phyloP scores from a whole-genome alignment of 2,113 vertebrate genomes.

The Apaloderma vittatum region DNA sequence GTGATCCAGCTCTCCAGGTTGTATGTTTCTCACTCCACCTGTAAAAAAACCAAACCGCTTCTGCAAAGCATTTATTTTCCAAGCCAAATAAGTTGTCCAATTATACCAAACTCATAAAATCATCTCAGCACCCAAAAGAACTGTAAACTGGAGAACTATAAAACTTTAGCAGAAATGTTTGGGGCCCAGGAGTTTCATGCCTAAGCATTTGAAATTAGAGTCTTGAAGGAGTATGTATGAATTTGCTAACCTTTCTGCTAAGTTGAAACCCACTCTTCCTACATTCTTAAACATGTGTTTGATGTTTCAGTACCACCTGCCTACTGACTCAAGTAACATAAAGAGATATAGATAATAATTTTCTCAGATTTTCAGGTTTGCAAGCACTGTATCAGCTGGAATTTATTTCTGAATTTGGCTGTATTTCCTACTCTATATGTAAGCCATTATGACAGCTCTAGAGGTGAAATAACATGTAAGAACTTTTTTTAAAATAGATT shows the following conservation, averaged over 20 bases:
- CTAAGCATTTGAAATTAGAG: not conserved
- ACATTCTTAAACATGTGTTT: accelerated
- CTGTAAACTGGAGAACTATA: not conserved
- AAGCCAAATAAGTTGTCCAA: not conserved
- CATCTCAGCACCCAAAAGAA: not conserved
- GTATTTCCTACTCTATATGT: not conserved
- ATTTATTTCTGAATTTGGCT: not conserved
- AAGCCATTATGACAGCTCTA: not conserved
- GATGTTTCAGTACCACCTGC: not conserved
- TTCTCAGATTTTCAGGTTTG: not conserved
- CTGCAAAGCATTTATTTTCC: not conserved
- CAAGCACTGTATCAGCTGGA: not conserved
- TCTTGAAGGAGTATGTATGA: not conserved
- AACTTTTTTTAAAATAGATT: not conserved
- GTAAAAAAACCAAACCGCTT: not conserved
- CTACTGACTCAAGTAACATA: not conserved
- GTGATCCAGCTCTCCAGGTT: not conserved
- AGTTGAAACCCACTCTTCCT: not conserved
- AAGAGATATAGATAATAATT: not conserved
- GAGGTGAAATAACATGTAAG: not conserved
- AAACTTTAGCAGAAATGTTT: not conserved
- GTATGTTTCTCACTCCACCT: not conserved
- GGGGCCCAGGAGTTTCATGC: accelerated
- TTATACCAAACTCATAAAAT: not conserved
- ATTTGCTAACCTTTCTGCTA: not conserved